These are phyloP conservation scores for Trachelus stipa DNA, from an alignment of 2,888 invertebrate species.

Conservation along the genomic window DNA sequence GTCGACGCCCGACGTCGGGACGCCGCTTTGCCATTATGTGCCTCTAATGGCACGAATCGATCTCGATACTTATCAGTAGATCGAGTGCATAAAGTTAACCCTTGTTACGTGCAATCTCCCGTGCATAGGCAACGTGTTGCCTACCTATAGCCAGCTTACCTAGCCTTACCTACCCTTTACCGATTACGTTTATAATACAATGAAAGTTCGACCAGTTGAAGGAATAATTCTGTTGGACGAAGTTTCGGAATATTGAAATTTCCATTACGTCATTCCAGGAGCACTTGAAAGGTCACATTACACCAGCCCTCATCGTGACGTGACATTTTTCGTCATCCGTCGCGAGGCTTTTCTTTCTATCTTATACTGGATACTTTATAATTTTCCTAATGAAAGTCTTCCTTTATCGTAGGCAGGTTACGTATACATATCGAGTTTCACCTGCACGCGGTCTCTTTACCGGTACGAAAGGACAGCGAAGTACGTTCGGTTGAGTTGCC, in stretches of 20 bases:
- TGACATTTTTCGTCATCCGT: no score
- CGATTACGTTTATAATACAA: neutral
- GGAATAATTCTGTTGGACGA: neutral
- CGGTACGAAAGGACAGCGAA: neutral
- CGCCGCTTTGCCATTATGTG: conserved; percentile 11
- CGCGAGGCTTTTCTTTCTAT: neutral
- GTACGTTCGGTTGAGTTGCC: neutral
- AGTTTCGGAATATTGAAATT: neutral
- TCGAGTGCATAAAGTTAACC: conserved; percentile 1
- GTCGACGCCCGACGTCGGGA: conserved; percentile 14
- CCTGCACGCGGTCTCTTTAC: no score
- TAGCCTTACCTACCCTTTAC: neutral
- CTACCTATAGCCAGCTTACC: neutral
- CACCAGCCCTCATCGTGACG: neutral
- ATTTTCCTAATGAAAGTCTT: neutral
- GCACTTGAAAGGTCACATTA: neutral
- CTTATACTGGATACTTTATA: neutral
- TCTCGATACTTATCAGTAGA: neutral
- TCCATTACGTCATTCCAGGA: neutral
- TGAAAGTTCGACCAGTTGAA: neutral
- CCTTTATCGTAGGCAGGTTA: neutral
- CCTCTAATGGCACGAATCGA: neutral
- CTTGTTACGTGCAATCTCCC: neutral
- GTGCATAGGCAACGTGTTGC: neutral
- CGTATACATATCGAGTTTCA: neutral